phyloP scores from a whole-genome alignment of 2,113 vertebrate genomes.

The Muntiacus reevesi region DNA sequence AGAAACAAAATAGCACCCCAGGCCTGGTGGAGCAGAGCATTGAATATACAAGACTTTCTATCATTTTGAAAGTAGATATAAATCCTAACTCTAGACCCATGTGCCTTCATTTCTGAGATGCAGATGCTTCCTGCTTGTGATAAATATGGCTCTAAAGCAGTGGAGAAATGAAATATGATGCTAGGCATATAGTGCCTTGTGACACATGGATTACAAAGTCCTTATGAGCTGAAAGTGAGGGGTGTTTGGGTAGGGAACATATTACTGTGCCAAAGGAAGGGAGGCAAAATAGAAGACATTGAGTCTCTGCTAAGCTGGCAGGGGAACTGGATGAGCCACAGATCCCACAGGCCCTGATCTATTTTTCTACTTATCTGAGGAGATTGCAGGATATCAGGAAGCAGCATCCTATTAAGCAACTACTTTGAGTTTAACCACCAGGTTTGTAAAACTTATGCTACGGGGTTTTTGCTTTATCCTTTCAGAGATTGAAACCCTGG shows the following conservation, averaged over 20 bases:
- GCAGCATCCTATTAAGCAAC: not conserved
- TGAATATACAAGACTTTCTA: not conserved
- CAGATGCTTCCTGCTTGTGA: not conserved
- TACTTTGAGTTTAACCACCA: not conserved
- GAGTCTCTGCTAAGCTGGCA: not conserved
- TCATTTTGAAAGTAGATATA: not conserved
- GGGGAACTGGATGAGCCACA: not conserved
- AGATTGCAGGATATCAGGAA: not conserved
- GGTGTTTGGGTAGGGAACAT: not conserved
- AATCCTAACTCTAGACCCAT: not conserved
- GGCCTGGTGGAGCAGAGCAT: not conserved
- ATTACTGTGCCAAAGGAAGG: not conserved
- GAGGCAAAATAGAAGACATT: not conserved
- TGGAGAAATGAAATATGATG: not conserved
- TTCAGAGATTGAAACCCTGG: not conserved
- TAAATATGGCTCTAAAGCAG: not conserved
- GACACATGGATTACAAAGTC: not conserved
- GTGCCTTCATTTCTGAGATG: not conserved
- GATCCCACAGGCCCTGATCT: not conserved
- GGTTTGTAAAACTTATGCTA: not conserved
- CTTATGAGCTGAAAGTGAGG: not conserved
- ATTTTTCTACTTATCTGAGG: not conserved
- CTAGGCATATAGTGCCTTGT: not conserved
- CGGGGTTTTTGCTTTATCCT: not conserved
- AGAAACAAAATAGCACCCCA: not conserved